Conservation (phyloP, 1,140 invertebrate genomes). For the Penaeus vannamei region DNA sequence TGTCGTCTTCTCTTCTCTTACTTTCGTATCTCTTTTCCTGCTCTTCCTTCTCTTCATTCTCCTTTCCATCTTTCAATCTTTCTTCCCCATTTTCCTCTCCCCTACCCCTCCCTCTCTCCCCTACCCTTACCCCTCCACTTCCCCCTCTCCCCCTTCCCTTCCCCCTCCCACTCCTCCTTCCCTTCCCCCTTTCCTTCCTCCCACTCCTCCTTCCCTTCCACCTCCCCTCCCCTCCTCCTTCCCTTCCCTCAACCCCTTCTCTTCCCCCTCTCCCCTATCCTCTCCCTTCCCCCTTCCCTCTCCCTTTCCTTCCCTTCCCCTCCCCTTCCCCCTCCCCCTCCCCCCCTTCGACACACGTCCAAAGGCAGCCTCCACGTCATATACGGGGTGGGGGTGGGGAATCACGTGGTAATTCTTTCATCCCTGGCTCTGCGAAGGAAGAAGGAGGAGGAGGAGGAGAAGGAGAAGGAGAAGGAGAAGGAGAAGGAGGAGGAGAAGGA, state of each 20-base stretch:
- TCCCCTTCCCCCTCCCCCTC: not conserved
- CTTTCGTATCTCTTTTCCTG: not conserved
- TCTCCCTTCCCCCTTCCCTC: constrained; percentile 34
- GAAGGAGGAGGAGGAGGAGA: too few relatives aligned
- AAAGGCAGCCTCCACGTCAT: too few relatives aligned
- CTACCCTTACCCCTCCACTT: not conserved
- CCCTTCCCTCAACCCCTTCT: constrained; percentile 17
- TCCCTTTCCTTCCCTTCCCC: not conserved
- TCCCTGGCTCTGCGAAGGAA: too few relatives aligned
- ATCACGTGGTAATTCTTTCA: too few relatives aligned
- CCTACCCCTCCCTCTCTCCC: not conserved
- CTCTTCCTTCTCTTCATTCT: not conserved
- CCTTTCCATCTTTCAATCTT: not conserved
- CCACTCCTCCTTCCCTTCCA: not conserved
- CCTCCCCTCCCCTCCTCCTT: constrained; percentile 34
- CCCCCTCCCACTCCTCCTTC: not conserved
- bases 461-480: too few relatives aligned
- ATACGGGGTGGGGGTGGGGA: too few relatives aligned
- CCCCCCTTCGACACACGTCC: not conserved
- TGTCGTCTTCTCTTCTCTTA: not conserved
- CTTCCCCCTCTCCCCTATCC: constrained; percentile 35
- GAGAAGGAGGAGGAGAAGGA: too few relatives aligned
- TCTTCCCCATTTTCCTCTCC: not conserved
- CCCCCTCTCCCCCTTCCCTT: not conserved
- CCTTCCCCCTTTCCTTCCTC: not conserved